Evolutionary conservation across 2,797 vertebrate genomes (phyloP), one percentile per base, ranked within the genome.

Genomic region (Synanceia verrucosa): DNA sequence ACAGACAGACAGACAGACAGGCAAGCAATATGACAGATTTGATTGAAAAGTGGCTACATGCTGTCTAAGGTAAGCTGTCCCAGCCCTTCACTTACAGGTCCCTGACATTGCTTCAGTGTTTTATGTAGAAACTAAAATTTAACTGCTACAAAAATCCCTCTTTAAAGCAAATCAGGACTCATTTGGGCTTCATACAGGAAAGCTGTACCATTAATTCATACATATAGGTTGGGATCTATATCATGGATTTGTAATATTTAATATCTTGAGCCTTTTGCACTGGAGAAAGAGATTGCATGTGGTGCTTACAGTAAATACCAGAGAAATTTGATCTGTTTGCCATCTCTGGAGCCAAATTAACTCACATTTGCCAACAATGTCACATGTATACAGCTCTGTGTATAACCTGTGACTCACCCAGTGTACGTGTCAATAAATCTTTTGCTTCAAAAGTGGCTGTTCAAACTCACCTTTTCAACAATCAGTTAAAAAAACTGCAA

Each of bases 91-190:
- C 60, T 65, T 41, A 70, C 56, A 88, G 76, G 78, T 76, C 61
- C 71, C 59, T 80, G 78, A 88, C 73, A 73, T 60, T 19, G 76
- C 83, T 85, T 83, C 63, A 76, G 81, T 88, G 75, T 90, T 86
- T 78, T 68, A 58, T 79, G 77, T 86, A 69, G 76, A 69, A 83
- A 76, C 29, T 73, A 67, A 69, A 72, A 78, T 76, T 75, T 65
- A 70, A 76, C 61, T 77, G 79, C 86, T 57, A 59, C 29, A 70
- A 63, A 84, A 84, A 89, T 91, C 89, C 88, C 90, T 91, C 90
- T 91, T 94, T 93, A 90, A 92, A 92, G 81, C 75, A 80, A 86
- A 86, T 47, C 63, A 68, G 73, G 79, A 84, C 84, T 41, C 21
- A 8, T 53, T 50, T 41, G 6, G 10, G n/a, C 48, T 53, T 66